These are phyloP conservation scores for Phoenicopterus ruber DNA, from an alignment of 2,113 vertebrate species.

Conservation along the genomic window DNA sequence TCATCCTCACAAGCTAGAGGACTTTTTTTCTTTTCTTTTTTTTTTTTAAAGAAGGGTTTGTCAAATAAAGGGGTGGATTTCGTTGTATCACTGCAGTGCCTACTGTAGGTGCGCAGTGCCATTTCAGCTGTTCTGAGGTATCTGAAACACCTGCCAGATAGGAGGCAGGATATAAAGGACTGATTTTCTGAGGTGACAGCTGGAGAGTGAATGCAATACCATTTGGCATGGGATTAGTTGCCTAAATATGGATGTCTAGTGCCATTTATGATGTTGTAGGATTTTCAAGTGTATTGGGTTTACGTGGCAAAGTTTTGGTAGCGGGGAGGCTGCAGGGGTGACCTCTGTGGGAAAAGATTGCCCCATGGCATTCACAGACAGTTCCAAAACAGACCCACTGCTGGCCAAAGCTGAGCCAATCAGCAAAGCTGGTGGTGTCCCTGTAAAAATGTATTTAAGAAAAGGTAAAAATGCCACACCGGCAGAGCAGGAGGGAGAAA, in stretches of 20 bases:
- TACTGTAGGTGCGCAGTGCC: too few species aligned
- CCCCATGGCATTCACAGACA: not conserved
- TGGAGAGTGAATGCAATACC: not conserved
- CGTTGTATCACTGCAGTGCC: not conserved
- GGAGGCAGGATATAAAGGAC: not conserved
- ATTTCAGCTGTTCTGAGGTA: not conserved
- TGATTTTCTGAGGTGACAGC: not conserved
- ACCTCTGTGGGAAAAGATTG: not conserved
- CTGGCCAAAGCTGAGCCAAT: not conserved
- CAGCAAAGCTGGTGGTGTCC: not conserved
- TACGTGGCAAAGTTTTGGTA: not conserved
- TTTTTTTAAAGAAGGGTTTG: not conserved
- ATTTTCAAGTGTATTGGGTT: not conserved
- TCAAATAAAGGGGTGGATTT: not conserved
- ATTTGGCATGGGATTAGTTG: not conserved
- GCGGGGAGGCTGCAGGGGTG: not conserved
- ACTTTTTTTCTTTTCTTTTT: not conserved
- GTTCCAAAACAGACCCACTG: not conserved
- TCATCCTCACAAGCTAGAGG: not conserved
- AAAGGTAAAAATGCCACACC: not conserved
- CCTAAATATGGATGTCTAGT: not conserved
- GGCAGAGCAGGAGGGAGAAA: not conserved
- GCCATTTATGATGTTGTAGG: not conserved
- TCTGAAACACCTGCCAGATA: not conserved
- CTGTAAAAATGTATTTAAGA: not conserved